Percentiles rank a stretch among this genome's conserved stretches.
Evolutionary conservation across 2,113 vertebrate genomes (phyloP).

Genomic region (Burhinus bistriatus): DNA sequence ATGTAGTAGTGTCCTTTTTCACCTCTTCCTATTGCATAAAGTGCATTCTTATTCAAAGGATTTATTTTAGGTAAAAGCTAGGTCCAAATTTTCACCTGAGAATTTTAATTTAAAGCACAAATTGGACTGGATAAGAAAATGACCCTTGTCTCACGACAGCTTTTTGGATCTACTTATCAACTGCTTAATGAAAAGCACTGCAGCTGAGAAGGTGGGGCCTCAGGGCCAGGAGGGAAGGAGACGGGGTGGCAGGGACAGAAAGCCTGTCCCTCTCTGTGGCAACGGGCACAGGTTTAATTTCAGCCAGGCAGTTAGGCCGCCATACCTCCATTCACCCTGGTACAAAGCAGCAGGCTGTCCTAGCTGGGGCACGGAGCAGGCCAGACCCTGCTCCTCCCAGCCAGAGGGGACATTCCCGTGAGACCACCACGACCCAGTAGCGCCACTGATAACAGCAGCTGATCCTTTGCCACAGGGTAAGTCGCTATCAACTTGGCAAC

Average conservation of each 20-base stretch:
- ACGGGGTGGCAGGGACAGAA: fast-evolving
- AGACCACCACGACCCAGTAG: not conserved
- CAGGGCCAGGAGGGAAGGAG: not conserved
- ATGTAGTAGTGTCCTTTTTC: not conserved
- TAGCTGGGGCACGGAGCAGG: too few species aligned
- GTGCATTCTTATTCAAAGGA: not conserved
- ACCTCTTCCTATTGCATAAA: not conserved
- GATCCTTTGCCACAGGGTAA: not conserved
- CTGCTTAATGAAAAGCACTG: not conserved
- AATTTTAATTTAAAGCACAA: not conserved
- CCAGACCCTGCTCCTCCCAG: not conserved
- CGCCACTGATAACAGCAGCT: not conserved
- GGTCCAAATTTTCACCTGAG: not conserved
- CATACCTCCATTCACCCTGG: fast-evolving
- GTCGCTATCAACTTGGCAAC: not conserved
- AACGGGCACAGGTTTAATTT: fast-evolving
- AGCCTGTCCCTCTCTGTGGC: fast-evolving
- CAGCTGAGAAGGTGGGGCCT: not conserved
- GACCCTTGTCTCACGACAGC: fast-evolving
- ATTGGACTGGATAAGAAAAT: not conserved
- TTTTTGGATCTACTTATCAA: too few species aligned
- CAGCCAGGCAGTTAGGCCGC: too few species aligned
- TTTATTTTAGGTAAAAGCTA: not conserved
- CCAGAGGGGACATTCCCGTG: fast-evolving
- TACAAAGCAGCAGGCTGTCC: not conserved